Percentiles rank a stretch among this genome's conserved stretches.
phyloP scores from a whole-genome alignment of 2,888 invertebrate genomes.

The Phymatocera aterrima region DNA sequence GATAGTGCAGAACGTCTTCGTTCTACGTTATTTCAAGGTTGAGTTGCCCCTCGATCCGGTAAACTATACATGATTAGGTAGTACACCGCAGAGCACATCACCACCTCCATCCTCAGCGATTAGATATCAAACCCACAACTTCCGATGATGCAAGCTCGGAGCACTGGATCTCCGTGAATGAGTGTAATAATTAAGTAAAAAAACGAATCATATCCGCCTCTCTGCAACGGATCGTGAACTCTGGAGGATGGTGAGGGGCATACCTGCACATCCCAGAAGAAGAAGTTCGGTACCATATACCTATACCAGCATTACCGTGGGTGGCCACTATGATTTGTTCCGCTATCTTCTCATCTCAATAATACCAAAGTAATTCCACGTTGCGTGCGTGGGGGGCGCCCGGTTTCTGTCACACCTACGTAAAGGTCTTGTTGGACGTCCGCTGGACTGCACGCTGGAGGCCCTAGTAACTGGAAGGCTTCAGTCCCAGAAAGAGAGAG shows the following conservation, averaged over 20 bases:
- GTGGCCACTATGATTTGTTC: constrained; percentile 72
- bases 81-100: background rate
- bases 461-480: too few relatives aligned
- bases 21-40: too few relatives aligned
- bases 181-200: constrained; percentile 11
- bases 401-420: constrained; percentile 68
- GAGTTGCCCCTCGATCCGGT: too few relatives aligned
- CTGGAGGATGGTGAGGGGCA: background rate
- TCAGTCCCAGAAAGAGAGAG: too few relatives aligned
- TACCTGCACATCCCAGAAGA: background rate
- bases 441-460: too few relatives aligned
- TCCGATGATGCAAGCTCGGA: background rate
- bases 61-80: too few relatives aligned
- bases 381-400: constrained; percentile 56
- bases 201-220: background rate
- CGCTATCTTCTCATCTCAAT: constrained; percentile 71
- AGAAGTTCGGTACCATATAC: constrained; percentile 17
- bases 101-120: background rate
- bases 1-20: too few relatives aligned
- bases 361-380: constrained; percentile 70
- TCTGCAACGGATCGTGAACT: background rate
- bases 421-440: constrained; percentile 50
- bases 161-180: constrained; percentile 1
- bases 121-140: background rate
- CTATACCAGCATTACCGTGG: constrained; percentile 59